phyloP scores from a whole-genome alignment of 1,140 invertebrate genomes.

The Papilio glaucus region DNA sequence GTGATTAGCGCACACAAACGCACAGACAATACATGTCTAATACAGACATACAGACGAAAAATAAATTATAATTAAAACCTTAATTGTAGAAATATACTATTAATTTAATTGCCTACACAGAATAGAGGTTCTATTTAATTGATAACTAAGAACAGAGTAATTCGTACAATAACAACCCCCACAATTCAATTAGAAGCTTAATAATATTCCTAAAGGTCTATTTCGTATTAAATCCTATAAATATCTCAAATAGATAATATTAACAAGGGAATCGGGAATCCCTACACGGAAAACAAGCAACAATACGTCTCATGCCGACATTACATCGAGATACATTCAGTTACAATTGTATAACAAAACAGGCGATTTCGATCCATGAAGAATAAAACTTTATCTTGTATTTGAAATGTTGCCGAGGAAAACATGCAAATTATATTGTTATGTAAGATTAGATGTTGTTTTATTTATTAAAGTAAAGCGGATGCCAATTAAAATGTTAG shows the following conservation, averaged over 20 bases:
- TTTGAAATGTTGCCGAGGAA: neutral
- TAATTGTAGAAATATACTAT: neutral
- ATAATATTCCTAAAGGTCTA: slow-evolving; percentile 17
- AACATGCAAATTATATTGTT: neutral
- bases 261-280: slow-evolving; percentile 51
- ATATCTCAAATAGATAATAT: slow-evolving; percentile 47
- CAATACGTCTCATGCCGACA: slow-evolving; percentile 39
- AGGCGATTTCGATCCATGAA: slow-evolving; percentile 16
- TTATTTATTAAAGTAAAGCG: neutral
- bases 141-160: neutral
- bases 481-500: too few species aligned
- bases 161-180: neutral
- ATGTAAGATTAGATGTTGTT: neutral
- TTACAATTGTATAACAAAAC: slow-evolving; percentile 29
- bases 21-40: neutral
- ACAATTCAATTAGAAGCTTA: slow-evolving; percentile 4
- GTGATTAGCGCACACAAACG: too few species aligned
- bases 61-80: too few species aligned
- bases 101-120: neutral
- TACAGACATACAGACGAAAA: too few species aligned
- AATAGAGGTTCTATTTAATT: neutral
- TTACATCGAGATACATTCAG: neutral
- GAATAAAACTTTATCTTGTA: neutral
- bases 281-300: slow-evolving; percentile 52
- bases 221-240: slow-evolving; percentile 39